These are phyloP conservation scores for Melanogrammus aeglefinus DNA, from an alignment of 2,797 vertebrate species.

Conservation along the genomic window DNA sequence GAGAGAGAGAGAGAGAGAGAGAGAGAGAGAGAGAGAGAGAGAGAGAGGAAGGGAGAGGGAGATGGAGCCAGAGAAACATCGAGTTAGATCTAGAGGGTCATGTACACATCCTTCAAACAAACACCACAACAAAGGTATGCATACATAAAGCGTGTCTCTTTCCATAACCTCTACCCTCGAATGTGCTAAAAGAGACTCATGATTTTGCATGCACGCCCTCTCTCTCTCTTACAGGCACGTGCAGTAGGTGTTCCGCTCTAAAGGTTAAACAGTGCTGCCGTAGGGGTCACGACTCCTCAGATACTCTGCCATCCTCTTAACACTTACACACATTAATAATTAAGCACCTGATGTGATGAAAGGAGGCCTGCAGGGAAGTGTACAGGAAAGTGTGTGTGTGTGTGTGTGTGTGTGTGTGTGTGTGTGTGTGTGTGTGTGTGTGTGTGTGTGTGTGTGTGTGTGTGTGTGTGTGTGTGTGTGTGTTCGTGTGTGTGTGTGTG, in stretches of 20 bases:
- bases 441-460: too few relatives aligned
- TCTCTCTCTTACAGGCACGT: not conserved
- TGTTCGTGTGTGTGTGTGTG: not conserved
- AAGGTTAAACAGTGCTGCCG: constrained; percentile 63
- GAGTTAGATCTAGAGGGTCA: not conserved
- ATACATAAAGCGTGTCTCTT: not conserved
- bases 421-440: not conserved
- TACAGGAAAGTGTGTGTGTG: not conserved
- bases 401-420: not conserved
- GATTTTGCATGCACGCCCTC: not conserved
- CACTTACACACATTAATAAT: constrained; percentile 62
- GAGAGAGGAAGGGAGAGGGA: not conserved
- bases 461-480: not conserved
- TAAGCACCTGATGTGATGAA: constrained; percentile 68
- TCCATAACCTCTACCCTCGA: not conserved
- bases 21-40: not conserved
- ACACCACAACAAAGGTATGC: not conserved
- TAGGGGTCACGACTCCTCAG: constrained; percentile 53
- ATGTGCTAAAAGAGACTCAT: not conserved
- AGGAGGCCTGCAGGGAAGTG: constrained; percentile 40
- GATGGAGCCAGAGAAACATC: not conserved
- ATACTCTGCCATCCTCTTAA: constrained; percentile 51
- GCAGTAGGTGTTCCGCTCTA: constrained; percentile 30
- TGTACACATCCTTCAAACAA: not conserved
- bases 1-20: too few relatives aligned